Evolutionary conservation across 2,113 vertebrate species (phyloP), one percentile per base, ranked within the genome.

Genomic region (Osmerus eperlanus): DNA sequence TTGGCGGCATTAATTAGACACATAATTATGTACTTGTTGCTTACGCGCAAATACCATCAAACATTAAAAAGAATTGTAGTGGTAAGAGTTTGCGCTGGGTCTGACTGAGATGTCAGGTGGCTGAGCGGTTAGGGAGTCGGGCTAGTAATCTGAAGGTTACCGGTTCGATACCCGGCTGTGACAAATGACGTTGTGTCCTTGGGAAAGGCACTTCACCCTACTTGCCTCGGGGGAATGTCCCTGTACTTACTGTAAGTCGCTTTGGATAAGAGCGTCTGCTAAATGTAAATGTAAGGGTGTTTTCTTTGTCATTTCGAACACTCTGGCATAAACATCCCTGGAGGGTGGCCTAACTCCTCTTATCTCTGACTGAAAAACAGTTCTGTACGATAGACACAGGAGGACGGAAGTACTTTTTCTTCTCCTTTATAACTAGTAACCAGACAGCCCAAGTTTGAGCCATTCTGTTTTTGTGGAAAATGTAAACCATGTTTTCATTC

Each of bases 21-120:
- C 94, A 96, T 98, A 97, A 97, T 98, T 95, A 97, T 95, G 94
- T 93, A 97, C 95, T 97, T 98, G 96, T 97, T 98, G 95, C 95
- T 96, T 95, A 93, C 93, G 90, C 94, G 93, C 94, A 96, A 97
- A 97, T 95, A 95, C 94, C 94, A 94, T 96, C 94, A 96, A 95
- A 96, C 92, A 95, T 93, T 93, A 91, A 93, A 87, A 94, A 92
- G 90, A 94, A 94, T 95, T 90, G 89, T 91, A 91, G 91, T 83
- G 68, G 88, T 67, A 77, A 85, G 89, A 90, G 92, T 87, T 91
- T 73, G 73, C 74, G 71, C 78, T 82, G 53, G 55, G 80, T 83
- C 67, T 81, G 58, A 25, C 70, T 54, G 72, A 70, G 21, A 21
- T 21, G 21, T 21, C 21, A 21, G 21, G 21, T 21, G 21, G 21